Evolutionary conservation across 1,140 invertebrate species (phyloP), one percentile per base, ranked within the genome.

Genomic region (Oncopodura yosiiana): DNA sequence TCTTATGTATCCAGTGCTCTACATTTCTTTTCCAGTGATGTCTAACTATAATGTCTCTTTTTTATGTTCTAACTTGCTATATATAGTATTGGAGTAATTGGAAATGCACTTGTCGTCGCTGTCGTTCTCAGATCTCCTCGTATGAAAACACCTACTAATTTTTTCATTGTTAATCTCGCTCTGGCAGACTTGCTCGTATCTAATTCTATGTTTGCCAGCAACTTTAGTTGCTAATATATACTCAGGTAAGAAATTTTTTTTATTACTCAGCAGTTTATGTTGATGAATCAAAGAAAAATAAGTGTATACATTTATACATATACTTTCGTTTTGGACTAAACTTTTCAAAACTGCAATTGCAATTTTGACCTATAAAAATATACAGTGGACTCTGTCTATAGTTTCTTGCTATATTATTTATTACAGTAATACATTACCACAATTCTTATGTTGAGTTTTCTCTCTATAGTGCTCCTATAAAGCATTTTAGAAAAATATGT

Each of bases 181-280:
- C 14, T 61, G 1, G 73, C 74, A 16, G 74, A 75, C 58, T 56
- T 75, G 12, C 63, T 75, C n/a, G 73, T 76, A 8, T n/a, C 67
- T 78, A 12, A 55, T 79, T 6, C 69, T 78, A 44, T 79, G 78
- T 65, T 63, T 79, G 24, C 77, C 77, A 3, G 68, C 74, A 0
- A 78, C 77, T 1, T 65, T 80, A 1, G 58, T 69, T 19, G 62
- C 61, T 8, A 68, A 69, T 39, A 57, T 70, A 4, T 68, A 66
- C 46, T 64, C 66, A 51, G 65, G 69, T 70, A 66, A 66, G 65
- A 60, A 19, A 18, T 41, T 24, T 49, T 18, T 43, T 30, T 16
- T 14, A 24, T 9, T 16, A 41, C n/a, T 21, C 43, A 27, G 5
- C 6, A 11, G 16, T 12, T n/a, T 18, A 21, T 18, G 11, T n/a